Conservation (phyloP, 2,888 invertebrate genomes). For the Drosophila koepferae region DNA sequence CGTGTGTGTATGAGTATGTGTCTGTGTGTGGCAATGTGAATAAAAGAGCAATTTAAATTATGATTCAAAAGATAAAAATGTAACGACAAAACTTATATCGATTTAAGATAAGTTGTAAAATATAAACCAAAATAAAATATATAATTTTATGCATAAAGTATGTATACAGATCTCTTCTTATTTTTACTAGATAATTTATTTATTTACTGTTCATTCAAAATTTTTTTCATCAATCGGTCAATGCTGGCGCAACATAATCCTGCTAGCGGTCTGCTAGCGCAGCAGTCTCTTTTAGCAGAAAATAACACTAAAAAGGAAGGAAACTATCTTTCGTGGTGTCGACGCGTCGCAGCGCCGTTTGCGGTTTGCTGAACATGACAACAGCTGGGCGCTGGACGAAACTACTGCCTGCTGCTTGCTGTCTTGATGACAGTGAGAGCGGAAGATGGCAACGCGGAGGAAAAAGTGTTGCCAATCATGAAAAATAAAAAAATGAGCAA, state of each 20-base stretch:
- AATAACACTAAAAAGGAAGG: conserved; percentile 46
- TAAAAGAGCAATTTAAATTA: conserved; percentile 40
- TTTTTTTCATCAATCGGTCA: too few species aligned
- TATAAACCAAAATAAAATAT: neutral
- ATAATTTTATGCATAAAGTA: too few species aligned
- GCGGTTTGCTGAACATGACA: conserved; percentile 49
- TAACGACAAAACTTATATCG: conserved; percentile 6
- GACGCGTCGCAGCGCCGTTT: conserved; percentile 42
- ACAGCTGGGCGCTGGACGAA: conserved; percentile 44
- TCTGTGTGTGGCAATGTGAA: conserved; percentile 4
- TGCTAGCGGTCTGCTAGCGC: neutral
- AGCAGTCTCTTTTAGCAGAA: neutral
- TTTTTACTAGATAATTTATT: too few species aligned
- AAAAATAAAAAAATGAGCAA: conserved; percentile 33
- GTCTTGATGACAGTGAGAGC: conserved; percentile 50
- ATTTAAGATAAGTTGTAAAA: conserved; percentile 4
- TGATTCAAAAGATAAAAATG: conserved; percentile 17
- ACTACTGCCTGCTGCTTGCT: conserved; percentile 10
- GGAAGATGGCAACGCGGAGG: conserved; percentile 23
- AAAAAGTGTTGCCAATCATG: conserved; percentile 62
- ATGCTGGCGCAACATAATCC: conserved; percentile 11
- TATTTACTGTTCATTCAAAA: too few species aligned
- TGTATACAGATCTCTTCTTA: too few species aligned
- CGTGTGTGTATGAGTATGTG: neutral
- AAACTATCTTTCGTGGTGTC: conserved; percentile 44